Evolutionary conservation across 2,797 vertebrate genomes (phyloP), one percentile per base, ranked within the genome.

Genomic region (Neosalanx taihuensis): DNA sequence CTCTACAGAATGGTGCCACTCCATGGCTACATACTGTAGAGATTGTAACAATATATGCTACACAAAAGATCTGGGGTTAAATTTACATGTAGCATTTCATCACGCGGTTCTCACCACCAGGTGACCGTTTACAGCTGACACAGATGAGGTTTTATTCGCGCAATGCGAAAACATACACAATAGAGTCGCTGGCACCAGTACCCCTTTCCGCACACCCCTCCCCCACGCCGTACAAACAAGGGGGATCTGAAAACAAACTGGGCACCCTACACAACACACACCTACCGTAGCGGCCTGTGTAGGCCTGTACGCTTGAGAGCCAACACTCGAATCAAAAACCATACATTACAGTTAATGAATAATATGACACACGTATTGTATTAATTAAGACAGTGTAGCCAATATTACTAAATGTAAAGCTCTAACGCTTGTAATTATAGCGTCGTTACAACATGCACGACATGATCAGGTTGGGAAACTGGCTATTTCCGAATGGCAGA

Each of bases 211-310:
- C 23, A 64, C 65, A 68, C 78, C 70, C 63, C 64, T 75, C 78
- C 76, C 76, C 76, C 78, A 56, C 72, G 59, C 61, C 66, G 53
- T 63, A 51, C 49, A 78, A 80, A 79, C 76, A 83, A 70, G 72
- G 58, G 71, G 72, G 73, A 76, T 79, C 61, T 72, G 67, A 46
- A 69, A 62, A 77, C 51, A 58, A 73, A 67, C 53, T 35, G 49
- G 6, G 51, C 41, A 15, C 18, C 51, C 18, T n/a, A 56, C 15
- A 56, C 5, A 56, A 56, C 15, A 56, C 51, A 56, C 15, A 56
- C 51, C 51, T 56, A 56, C 18, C 51, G 6, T 56, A 17, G 6
- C 18, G 51, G 18, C 18, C 51, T n/a, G 13, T 53, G 51, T 53
- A 18, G 17, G 17, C 51, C 18, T 56, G 18, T 56, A 56, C 3